phyloP scores from a whole-genome alignment of 2,797 vertebrate species.

The Periophthalmus magnuspinnatus region DNA sequence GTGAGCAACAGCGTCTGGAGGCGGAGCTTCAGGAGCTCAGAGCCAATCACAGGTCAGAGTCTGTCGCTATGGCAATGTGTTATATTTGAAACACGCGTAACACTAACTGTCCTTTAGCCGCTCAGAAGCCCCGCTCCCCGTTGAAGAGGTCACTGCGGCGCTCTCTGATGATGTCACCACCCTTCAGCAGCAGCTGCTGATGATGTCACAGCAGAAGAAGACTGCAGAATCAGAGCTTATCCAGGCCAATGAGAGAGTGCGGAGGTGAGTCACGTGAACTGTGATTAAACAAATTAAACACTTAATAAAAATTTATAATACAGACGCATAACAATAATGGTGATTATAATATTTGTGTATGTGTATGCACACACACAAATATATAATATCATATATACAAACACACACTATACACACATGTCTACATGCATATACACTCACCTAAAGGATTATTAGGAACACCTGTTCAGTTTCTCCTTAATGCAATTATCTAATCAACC shows the following conservation, averaged over 20 bases:
- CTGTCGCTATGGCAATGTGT: neutral
- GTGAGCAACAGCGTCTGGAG: constrained; percentile 76
- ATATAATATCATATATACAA: no score
- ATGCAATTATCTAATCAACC: no score
- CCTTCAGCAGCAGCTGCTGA: constrained; percentile 70
- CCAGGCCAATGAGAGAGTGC: constrained; percentile 82
- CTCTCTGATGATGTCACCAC: constrained; percentile 57
- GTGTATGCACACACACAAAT: no score
- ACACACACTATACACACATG: no score
- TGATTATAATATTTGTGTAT: no score
- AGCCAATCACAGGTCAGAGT: constrained; percentile 83
- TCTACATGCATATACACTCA: no score
- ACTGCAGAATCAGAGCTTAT: constrained; percentile 79
- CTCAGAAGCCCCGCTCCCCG: constrained; percentile 33
- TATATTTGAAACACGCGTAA: neutral
- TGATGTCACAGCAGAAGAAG: constrained; percentile 76
- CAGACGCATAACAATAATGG: no score
- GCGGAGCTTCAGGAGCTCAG: constrained; percentile 80
- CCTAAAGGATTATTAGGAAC: no score
- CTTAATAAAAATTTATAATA: no score
- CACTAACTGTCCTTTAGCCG: constrained; percentile 19
- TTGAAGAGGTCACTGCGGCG: neutral
- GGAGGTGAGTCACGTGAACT: constrained; percentile 76
- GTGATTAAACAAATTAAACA: no score
- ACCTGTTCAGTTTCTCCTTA: no score